phyloP scores from a whole-genome alignment of 2,113 vertebrate genomes.

The Tragelaphus buxtoni region DNA sequence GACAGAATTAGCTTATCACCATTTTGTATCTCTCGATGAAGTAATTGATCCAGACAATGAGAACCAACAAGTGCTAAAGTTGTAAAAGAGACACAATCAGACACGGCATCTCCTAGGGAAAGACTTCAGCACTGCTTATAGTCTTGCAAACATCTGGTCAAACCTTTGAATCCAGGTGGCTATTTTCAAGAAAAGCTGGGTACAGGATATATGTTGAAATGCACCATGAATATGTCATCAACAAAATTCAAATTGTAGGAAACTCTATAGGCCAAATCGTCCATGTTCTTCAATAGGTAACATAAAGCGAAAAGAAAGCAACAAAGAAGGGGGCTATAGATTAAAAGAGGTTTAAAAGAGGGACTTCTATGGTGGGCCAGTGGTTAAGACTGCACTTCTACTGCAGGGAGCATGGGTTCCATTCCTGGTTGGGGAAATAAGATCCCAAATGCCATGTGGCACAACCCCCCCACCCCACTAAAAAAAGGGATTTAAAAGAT shows the following conservation, averaged over 20 bases:
- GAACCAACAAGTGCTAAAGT: neutral
- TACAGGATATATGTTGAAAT: neutral
- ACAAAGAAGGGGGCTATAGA: neutral
- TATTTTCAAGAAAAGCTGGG: neutral
- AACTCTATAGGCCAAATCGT: neutral
- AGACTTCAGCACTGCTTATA: neutral
- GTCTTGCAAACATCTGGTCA: neutral
- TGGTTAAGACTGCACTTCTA: neutral
- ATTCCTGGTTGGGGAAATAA: neutral
- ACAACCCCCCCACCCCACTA: rapidly evolving
- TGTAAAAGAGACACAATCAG: neutral
- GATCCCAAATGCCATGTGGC: neutral
- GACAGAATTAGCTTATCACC: neutral
- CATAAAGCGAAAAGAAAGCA: neutral
- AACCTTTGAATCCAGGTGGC: neutral
- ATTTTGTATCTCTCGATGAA: neutral
- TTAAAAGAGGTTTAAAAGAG: conserved; percentile 3
- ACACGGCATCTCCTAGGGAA: neutral
- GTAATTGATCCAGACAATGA: conserved; percentile 4
- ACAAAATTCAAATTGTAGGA: neutral
- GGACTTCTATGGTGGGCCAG: neutral
- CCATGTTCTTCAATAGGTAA: neutral
- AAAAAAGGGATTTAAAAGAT: neutral
- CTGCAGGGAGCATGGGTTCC: neutral
- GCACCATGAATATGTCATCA: neutral